Evolutionary conservation across 2,113 vertebrate species (phyloP), one percentile per base, ranked within the genome.

Genomic region (Oceanodroma tethys): DNA sequence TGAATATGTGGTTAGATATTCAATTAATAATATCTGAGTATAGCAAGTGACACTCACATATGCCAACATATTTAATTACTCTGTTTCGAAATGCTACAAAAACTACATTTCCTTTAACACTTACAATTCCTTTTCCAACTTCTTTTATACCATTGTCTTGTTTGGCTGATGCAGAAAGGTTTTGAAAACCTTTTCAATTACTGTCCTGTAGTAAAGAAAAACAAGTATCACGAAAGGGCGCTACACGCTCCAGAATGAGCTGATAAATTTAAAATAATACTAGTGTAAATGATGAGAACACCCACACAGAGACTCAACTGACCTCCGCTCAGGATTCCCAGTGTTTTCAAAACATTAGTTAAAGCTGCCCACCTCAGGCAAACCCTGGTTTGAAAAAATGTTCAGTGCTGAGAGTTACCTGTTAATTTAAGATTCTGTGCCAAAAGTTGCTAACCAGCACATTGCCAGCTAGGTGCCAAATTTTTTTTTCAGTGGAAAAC

Each of bases 111-210:
- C 55, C 84, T 81, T 58, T 84, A 96, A 95, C 94, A 96, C 96
- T 97, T 97, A 97, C 96, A 81, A 94, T 97, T 97, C 81, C 84
- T 97, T 91, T 94, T 90, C 78, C 92, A 94, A 85, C 96, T 97
- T 97, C 94, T 94, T 95, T 93, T 86, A 93, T 94, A 97, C 86
- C 90, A 92, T 53, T 95, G 88, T 94, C 82, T 93, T 63, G 90
- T 90, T 81, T 85, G 90, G 89, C 62, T 93, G 90, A 90, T 13
- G 92, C 43, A 66, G 92, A 96, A 95, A 95, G 87, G 95, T 91
- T 96, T 60, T 88, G 58, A 85, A 94, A 97, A 96, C 86, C 81
- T 86, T 94, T 95, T 83, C 65, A 95, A 14, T 88, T 89, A 91
- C 21, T 70, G 68, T 70, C 97, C 96, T 98, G 90, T 22, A 85